phyloP scores from a whole-genome alignment of 2,113 vertebrate species.

The Brienomyrus brachyistius region DNA sequence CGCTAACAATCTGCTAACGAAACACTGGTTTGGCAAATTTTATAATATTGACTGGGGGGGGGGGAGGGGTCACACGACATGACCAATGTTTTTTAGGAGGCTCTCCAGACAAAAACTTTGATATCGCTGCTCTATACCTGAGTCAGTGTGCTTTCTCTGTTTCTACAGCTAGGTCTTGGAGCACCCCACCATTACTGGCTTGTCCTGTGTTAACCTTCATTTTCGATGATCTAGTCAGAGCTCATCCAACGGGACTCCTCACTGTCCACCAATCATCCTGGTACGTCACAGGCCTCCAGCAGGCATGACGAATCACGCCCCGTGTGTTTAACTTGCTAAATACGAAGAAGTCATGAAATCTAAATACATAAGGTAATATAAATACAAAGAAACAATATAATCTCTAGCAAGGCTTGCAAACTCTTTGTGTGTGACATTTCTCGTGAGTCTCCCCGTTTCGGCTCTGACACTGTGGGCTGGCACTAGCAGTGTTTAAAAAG shows the following conservation, averaged over 20 bases:
- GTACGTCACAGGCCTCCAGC: constrained; percentile 37
- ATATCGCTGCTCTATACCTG: neutral
- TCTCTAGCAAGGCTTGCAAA: constrained; percentile 41
- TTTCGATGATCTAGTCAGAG: constrained; percentile 34
- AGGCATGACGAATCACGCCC: constrained; percentile 52
- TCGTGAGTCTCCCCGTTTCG: constrained; percentile 46
- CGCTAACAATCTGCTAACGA: neutral
- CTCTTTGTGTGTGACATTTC: constrained; percentile 46
- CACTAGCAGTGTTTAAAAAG: constrained; percentile 69
- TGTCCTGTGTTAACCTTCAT: constrained; percentile 47
- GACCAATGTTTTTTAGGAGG: neutral
- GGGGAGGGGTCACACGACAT: neutral
- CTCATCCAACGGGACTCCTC: neutral
- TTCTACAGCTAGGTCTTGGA: constrained; percentile 21
- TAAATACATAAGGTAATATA: constrained; percentile 70
- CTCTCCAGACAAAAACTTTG: neutral
- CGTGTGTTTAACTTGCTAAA: constrained; percentile 63
- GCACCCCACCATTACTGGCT: constrained; percentile 8
- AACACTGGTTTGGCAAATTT: neutral
- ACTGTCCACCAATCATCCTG: constrained; percentile 37
- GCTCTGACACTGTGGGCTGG: constrained; percentile 58
- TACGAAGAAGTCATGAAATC: constrained; percentile 63
- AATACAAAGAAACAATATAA: constrained; percentile 61
- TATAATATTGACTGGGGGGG: neutral
- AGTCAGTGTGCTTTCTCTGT: constrained; percentile 1